Evolutionary conservation across 1,140 invertebrate species (phyloP).

Genomic region (Leptinotarsa defecta): DNA sequence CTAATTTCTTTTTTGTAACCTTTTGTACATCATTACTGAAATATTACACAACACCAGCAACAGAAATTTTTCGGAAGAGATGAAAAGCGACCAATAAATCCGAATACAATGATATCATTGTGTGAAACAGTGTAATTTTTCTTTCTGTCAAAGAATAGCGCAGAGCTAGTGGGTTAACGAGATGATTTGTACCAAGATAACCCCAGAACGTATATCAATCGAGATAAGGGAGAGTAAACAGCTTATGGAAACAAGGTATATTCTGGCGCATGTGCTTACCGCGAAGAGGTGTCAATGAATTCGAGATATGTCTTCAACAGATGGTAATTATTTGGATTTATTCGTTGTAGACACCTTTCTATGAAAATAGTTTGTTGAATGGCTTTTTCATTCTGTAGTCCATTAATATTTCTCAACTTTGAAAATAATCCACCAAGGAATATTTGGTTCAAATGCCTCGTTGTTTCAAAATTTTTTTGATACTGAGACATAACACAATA

Average conservation of each 20-base stretch:
- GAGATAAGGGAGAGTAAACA: slow-evolving; percentile 4
- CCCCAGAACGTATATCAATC: slow-evolving; percentile 2
- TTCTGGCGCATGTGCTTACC: neutral
- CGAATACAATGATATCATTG: neutral
- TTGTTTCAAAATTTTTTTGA: too few relatives aligned
- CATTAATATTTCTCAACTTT: too few relatives aligned
- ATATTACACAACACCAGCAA: neutral
- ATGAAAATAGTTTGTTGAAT: too few relatives aligned
- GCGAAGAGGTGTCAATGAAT: neutral
- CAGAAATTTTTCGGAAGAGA: slow-evolving; percentile 3
- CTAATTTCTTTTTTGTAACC: neutral
- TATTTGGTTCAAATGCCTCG: too few relatives aligned
- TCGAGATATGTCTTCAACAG: neutral
- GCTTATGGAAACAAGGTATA: neutral
- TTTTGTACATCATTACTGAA: slow-evolving; percentile 3
- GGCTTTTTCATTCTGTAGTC: too few relatives aligned
- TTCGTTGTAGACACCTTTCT: too few relatives aligned
- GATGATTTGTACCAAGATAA: slow-evolving; percentile 14
- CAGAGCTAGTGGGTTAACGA: slow-evolving; percentile 7
- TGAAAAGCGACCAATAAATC: slow-evolving; percentile 6
- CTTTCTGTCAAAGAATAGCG: neutral
- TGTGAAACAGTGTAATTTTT: neutral
- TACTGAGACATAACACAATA: too few relatives aligned
- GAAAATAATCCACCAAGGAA: too few relatives aligned
- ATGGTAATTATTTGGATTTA: too few relatives aligned